Conservation (phyloP, 2,113 vertebrate genomes). For the Rhineura floridana region DNA sequence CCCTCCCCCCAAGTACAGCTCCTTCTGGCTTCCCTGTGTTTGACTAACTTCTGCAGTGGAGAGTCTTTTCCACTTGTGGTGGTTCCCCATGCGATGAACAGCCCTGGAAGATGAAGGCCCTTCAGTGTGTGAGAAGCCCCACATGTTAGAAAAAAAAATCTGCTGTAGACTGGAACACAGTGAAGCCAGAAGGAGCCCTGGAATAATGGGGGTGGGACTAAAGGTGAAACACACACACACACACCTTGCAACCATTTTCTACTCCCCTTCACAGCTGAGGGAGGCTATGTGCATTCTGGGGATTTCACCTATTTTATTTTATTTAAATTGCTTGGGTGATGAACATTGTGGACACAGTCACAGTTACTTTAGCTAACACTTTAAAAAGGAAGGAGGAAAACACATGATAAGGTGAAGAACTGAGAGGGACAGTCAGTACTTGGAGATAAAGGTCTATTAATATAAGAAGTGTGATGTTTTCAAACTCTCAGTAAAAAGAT, state of each 20-base stretch:
- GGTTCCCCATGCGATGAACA: too few relatives aligned
- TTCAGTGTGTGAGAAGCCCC: too few relatives aligned
- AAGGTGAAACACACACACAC: background rate
- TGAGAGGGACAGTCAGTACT: conserved; percentile 30
- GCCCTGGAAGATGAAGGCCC: too few relatives aligned
- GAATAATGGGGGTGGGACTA: background rate
- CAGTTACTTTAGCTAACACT: conserved; percentile 5
- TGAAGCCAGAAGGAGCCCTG: too few relatives aligned
- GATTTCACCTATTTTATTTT: background rate
- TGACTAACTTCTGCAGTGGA: background rate
- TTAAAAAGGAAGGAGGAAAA: background rate
- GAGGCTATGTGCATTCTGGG: background rate
- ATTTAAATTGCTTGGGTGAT: background rate
- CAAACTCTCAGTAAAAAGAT: conserved; percentile 13
- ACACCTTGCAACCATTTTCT: background rate
- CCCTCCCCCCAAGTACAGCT: background rate
- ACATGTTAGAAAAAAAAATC: too few relatives aligned
- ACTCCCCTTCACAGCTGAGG: background rate
- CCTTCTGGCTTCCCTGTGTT: background rate
- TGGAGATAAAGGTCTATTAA: conserved; percentile 29
- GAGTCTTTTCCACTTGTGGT: background rate
- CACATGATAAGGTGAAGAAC: conserved; percentile 3
- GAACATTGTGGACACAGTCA: background rate
- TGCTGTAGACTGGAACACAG: too few relatives aligned
- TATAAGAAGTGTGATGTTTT: conserved; percentile 23